Conservation (phyloP, 2,113 vertebrate genomes). For the Nannospalax galili region DNA sequence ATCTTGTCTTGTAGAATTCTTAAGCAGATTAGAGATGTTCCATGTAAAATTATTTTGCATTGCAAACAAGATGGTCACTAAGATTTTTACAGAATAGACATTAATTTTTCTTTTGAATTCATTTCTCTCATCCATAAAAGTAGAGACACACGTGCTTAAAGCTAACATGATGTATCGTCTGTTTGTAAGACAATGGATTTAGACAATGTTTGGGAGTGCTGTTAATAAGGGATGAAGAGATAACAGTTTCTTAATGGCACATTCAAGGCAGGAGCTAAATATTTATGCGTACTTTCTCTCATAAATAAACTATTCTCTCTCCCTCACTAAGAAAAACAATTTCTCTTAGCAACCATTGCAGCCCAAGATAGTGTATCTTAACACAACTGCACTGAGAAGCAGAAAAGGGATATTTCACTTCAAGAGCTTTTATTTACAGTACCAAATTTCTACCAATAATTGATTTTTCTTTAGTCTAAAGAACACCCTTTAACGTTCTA, state of each 20-base stretch:
- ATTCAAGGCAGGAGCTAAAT: not conserved
- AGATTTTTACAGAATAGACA: not conserved
- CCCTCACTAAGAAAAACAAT: not conserved
- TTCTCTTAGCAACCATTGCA: not conserved
- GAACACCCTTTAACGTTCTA: not conserved
- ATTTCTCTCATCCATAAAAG: not conserved
- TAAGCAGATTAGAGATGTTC: not conserved
- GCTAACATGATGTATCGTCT: not conserved
- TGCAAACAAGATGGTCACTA: not conserved
- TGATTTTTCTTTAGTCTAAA: not conserved
- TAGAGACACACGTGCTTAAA: not conserved
- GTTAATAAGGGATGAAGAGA: not conserved
- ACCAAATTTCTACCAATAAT: not conserved
- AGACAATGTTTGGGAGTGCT: not conserved
- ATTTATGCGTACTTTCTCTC: not conserved
- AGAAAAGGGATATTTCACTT: not conserved
- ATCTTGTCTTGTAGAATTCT: not conserved
- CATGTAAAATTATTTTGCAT: not conserved
- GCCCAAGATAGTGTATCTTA: not conserved
- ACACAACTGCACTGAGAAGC: not conserved
- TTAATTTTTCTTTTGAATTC: not conserved
- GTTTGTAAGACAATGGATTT: not conserved
- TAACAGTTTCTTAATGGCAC: not conserved
- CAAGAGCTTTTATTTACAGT: not conserved
- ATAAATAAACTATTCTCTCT: not conserved